A percentile compares a stretch with the other conserved stretches of the same genome.
phyloP scores from a whole-genome alignment of 2,113 vertebrate genomes.

The Daubentonia madagascariensis region DNA sequence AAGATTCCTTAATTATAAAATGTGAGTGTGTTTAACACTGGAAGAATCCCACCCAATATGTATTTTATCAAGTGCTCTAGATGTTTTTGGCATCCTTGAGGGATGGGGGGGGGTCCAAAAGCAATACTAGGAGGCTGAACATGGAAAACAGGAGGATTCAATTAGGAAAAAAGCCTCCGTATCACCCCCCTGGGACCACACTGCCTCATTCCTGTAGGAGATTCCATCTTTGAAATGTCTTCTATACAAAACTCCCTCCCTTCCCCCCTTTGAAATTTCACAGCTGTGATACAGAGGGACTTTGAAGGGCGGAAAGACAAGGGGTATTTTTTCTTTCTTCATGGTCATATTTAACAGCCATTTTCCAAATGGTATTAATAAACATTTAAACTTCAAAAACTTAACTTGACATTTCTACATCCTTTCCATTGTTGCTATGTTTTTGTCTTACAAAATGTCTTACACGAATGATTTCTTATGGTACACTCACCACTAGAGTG shows the following conservation, averaged over 20 bases:
- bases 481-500: neutral
- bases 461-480: neutral
- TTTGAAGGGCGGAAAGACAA: slow-evolving; percentile 51
- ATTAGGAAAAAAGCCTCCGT: slow-evolving; percentile 49
- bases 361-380: slow-evolving; percentile 71
- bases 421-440: slow-evolving; percentile 41
- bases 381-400: slow-evolving; percentile 71
- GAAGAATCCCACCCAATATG: neutral
- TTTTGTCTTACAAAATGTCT: slow-evolving; percentile 20
- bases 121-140: neutral
- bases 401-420: slow-evolving; percentile 72
- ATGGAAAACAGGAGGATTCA: slow-evolving; percentile 60
- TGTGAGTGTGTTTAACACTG: neutral
- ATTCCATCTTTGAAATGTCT: slow-evolving; percentile 74
- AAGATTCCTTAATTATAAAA: neutral
- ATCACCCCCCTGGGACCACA: slow-evolving; percentile 8
- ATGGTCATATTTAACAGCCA: slow-evolving; percentile 40
- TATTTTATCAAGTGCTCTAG: slow-evolving; percentile 32
- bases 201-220: slow-evolving; percentile 49
- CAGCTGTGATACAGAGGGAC: slow-evolving; percentile 69
- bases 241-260: neutral
- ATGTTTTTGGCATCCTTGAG: neutral
- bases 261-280: slow-evolving; percentile 18
- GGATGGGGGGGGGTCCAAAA: neutral
- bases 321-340: slow-evolving; percentile 40